Evolutionary conservation across 2,113 vertebrate genomes (phyloP).

Genomic region (Epinephelus fuscoguttatus): DNA sequence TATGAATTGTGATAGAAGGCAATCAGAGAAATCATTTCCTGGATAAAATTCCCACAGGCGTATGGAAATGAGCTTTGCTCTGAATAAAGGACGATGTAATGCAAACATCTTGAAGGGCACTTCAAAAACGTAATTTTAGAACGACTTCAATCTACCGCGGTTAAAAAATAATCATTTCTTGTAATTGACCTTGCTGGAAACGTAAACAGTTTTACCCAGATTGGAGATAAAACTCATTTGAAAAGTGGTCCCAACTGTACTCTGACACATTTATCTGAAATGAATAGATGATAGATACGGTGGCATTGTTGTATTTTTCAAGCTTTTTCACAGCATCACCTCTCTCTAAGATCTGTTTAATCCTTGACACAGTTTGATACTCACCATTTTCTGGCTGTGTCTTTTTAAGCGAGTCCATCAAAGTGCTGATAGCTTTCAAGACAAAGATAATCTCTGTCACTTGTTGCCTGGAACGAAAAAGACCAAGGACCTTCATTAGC

Average conservation of each 20-base stretch:
- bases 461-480: conserved; percentile 90
- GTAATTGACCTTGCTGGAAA: conserved; percentile 64
- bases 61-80: conserved; percentile 52
- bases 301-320: not conserved
- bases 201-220: conserved; percentile 52
- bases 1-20: conserved; percentile 38
- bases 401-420: conserved; percentile 99
- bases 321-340: not conserved
- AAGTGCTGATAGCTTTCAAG: conserved; percentile 98
- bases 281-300: conserved; percentile 22
- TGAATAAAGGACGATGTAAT: conserved; percentile 33
- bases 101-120: conserved; percentile 65
- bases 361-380: conserved; percentile 62
- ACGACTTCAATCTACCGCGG: conserved; percentile 39
- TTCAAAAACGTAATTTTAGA: conserved; percentile 55
- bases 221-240: conserved; percentile 50
- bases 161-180: conserved; percentile 12
- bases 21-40: conserved; percentile 65
- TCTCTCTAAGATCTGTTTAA: conserved; percentile 10
- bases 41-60: conserved; percentile 45
- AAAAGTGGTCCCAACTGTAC: conserved; percentile 54
- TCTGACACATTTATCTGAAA: conserved; percentile 57
- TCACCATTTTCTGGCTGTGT: conserved; percentile 98
- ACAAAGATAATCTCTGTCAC: conserved; percentile 99
- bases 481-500: conserved; percentile 18